Conservation (phyloP, 2,888 invertebrate genomes). For the Aromia moschata region DNA sequence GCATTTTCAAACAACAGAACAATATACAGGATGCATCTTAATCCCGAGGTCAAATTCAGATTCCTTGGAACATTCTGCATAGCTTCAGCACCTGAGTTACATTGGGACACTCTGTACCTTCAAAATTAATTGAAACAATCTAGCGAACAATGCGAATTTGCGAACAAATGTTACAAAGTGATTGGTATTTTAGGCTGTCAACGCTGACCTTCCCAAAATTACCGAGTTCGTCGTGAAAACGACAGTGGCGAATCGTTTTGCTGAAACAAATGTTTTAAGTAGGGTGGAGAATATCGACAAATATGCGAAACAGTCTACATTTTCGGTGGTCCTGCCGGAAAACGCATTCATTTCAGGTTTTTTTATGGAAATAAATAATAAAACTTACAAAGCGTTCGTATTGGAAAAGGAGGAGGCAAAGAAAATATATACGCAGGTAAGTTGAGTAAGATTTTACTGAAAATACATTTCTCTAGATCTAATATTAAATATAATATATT, state of each 20-base stretch:
- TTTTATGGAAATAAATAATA: constrained; percentile 67
- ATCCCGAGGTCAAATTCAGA: too few relatives aligned
- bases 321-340: constrained; percentile 70
- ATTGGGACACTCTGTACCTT: too few relatives aligned
- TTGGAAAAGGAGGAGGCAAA: constrained; percentile 69
- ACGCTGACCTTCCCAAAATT: constrained; percentile 11
- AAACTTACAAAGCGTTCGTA: constrained; percentile 67
- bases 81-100: too few relatives aligned
- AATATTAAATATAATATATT: too few relatives aligned
- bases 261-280: constrained; percentile 69
- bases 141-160: background rate
- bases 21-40: too few relatives aligned
- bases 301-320: constrained; percentile 67
- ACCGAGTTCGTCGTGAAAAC: constrained; percentile 48
- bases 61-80: too few relatives aligned
- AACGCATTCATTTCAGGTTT: constrained; percentile 62
- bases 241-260: constrained; percentile 69
- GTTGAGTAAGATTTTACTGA: too few relatives aligned
- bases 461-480: too few relatives aligned
- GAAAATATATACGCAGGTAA: constrained; percentile 65
- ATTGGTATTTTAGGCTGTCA: background rate
- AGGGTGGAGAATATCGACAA: constrained; percentile 68
- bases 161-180: background rate
- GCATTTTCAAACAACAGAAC: too few relatives aligned
- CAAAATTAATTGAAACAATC: too few relatives aligned